Base-by-base conservation (phyloP, 2,797 vertebrate species). In the Discoglossus pictus region DNA sequence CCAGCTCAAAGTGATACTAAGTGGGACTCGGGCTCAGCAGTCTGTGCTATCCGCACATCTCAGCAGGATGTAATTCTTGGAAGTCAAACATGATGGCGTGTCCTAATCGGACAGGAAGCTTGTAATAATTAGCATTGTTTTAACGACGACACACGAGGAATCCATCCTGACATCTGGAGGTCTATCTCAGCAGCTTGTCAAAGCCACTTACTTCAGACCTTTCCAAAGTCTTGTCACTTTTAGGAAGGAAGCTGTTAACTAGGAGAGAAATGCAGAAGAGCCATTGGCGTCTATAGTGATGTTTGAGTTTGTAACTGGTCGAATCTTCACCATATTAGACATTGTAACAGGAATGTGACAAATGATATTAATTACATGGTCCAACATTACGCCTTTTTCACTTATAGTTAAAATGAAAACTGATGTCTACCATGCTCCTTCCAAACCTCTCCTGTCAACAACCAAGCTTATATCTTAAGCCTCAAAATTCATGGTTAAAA, bases 171-270 rank as follows among this genome's bases (percentile, higher is more conserved):
- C 71, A 73, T 63, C 56, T 71, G 50, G 20, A 27, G 38, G 66
- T 31, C 53, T 25, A 59, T 47, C 70, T 74, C 71, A 68, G 73
- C 24, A 55, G 73, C 64, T 71, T n/a, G 51, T 77, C 73, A 73
- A 70, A 68, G 27, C 58, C 61, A 71, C 66, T 77, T 73, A 77
- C 38, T 77, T 73, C 73, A 63, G 27, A 35, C 65, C 52, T 42
- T 24, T 17, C 44, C 27, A 8, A 27, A 25, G 58, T 20, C 50
- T 46, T 12, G n/a, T 21, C 31, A 44, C 7, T 18, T 44, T 17
- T 21, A 42, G 31, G 42, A 34, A 42, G 31, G 25, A 21, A 47
- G 4, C 39, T 61, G 50, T 7, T 68, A 54, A 68, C 42, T 15
- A 48, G 44, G 13, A 13, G 4, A 38, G n/a, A n/a, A n/a, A n/a